Evolutionary conservation across 2,888 invertebrate species (phyloP).

Genomic region (Hydropsyche betteni): DNA sequence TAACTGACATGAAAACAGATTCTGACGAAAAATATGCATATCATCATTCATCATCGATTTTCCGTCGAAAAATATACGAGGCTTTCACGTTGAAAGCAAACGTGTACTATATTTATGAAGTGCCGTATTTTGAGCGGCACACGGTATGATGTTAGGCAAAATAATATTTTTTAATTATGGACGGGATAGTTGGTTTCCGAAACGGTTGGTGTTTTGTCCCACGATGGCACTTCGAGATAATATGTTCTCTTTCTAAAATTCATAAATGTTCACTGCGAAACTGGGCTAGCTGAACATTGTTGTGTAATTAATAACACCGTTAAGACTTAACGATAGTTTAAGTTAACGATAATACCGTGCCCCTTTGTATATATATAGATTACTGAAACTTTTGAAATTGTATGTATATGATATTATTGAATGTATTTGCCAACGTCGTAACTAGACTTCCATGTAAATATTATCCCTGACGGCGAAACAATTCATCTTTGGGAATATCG

Average conservation of each 20-base stretch:
- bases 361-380: background rate
- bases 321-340: slow-evolving; percentile 28
- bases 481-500: slow-evolving; percentile 26
- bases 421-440: background rate
- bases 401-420: slow-evolving; percentile 2
- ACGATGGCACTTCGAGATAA: slow-evolving; percentile 39
- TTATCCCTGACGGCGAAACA: slow-evolving; percentile 10
- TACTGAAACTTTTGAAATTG: background rate
- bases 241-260: slow-evolving; percentile 37
- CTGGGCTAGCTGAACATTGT: slow-evolving; percentile 13
- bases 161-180: slow-evolving; percentile 11
- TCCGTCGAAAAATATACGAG: slow-evolving; percentile 21
- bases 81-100: slow-evolving; percentile 15
- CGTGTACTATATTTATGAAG: background rate
- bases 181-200: background rate
- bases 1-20: slow-evolving; percentile 35
- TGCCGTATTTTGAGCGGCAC: background rate
- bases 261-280: slow-evolving; percentile 33
- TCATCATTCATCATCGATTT: slow-evolving; percentile 40
- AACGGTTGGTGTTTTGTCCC: slow-evolving; percentile 41
- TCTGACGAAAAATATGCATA: slow-evolving; percentile 33
- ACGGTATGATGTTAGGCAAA: background rate
- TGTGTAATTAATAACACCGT: slow-evolving; percentile 24
- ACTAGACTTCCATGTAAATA: slow-evolving; percentile 23
- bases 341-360: slow-evolving; percentile 14